phyloP scores from a whole-genome alignment of 2,888 invertebrate genomes.

The Macaria notata region DNA sequence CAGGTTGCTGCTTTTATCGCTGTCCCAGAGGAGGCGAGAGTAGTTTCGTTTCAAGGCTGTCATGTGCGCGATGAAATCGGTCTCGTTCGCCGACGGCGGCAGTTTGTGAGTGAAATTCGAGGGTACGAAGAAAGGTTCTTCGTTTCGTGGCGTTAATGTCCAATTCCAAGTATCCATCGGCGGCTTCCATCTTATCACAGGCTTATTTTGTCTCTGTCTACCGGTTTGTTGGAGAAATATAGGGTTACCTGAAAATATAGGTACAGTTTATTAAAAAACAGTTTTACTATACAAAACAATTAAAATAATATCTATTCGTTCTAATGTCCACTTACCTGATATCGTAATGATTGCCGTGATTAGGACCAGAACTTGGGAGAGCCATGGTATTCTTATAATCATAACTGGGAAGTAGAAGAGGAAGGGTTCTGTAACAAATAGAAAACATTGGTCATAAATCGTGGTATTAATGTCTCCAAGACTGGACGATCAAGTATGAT shows the following conservation, averaged over 20 bases:
- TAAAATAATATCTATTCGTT: no score
- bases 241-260: constrained; percentile 65
- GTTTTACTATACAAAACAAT: no score
- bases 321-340: constrained; percentile 53
- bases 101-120: constrained; percentile 74
- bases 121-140: constrained; percentile 70
- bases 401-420: constrained; percentile 54
- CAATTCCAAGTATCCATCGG: constrained; percentile 77
- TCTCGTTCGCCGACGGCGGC: constrained; percentile 76
- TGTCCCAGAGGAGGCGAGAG: constrained; percentile 87
- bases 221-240: constrained; percentile 65
- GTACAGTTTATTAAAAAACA: no score
- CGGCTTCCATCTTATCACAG: constrained; percentile 75
- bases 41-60: constrained; percentile 70
- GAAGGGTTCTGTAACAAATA: constrained; percentile 60
- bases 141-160: constrained; percentile 61
- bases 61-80: constrained; percentile 73
- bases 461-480: no score
- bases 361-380: constrained; percentile 48
- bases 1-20: constrained; percentile 86
- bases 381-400: constrained; percentile 75
- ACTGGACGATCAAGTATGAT: not conserved
- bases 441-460: constrained; percentile 7
- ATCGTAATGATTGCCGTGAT: constrained; percentile 39
- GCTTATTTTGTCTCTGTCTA: constrained; percentile 55